Conservation (phyloP, 2,797 vertebrate species). For the Ctenopoma kingsleyae region DNA sequence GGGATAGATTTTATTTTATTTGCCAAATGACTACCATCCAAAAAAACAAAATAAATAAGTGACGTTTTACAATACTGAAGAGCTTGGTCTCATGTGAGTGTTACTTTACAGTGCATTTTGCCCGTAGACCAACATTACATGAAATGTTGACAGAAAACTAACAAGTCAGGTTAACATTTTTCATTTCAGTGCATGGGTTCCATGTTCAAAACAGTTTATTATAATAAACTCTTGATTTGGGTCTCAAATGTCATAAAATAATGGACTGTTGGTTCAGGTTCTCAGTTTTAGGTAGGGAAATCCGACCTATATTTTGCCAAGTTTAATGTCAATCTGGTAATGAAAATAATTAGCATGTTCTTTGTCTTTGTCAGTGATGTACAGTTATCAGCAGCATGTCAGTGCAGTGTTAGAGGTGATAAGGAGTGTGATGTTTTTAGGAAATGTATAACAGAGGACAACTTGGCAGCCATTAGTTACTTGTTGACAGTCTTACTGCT, state of each 20-base stretch:
- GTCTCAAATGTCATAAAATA: background rate
- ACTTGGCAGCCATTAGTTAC: constrained; percentile 71
- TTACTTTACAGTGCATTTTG: too few relatives aligned
- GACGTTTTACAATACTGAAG: background rate
- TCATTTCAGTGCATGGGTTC: too few relatives aligned
- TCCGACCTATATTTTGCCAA: background rate
- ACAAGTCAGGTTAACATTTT: too few relatives aligned
- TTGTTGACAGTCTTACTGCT: constrained; percentile 64
- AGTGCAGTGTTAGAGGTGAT: constrained; percentile 38
- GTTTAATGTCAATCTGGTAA: background rate
- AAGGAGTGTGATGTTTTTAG: constrained; percentile 52
- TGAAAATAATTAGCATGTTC: constrained; percentile 33
- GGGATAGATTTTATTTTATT: background rate
- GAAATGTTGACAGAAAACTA: too few relatives aligned
- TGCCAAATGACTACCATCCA: background rate
- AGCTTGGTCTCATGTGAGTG: background rate
- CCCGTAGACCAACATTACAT: too few relatives aligned
- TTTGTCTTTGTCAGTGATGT: constrained; percentile 4
- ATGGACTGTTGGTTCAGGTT: too few relatives aligned
- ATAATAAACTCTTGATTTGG: too few relatives aligned
- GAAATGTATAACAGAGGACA: constrained; percentile 63
- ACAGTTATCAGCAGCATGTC: background rate
- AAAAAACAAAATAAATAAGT: background rate
- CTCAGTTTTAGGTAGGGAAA: background rate
- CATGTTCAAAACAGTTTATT: too few relatives aligned